Evolutionary conservation across 2,888 invertebrate genomes (phyloP).

Genomic region (Gibbula magus): DNA sequence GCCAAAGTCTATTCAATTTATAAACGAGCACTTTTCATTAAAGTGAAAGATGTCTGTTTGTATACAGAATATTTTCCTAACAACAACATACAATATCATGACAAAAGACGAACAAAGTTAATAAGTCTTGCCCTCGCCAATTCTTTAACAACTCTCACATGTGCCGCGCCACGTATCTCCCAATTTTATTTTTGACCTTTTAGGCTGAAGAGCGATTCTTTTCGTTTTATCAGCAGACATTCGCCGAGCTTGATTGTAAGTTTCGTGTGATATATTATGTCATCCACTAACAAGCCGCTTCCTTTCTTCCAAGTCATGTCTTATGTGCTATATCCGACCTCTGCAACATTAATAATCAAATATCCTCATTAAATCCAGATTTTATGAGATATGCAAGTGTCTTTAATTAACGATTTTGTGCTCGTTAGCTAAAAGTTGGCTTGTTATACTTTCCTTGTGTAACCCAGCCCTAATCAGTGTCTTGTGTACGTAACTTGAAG

Average conservation of each 20-base stretch:
- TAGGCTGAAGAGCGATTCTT: no score
- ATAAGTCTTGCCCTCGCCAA: not conserved
- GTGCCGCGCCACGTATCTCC: not conserved
- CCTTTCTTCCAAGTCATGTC: not conserved
- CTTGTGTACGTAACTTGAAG: not conserved
- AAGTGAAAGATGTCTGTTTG: no score
- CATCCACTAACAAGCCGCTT: not conserved
- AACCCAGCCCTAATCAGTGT: not conserved
- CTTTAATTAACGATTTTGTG: slow-evolving; percentile 4
- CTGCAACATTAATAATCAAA: not conserved
- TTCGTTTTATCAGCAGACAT: no score
- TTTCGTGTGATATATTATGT: not conserved
- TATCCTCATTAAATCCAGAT: slow-evolving; percentile 3
- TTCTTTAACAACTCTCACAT: not conserved
- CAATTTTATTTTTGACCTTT: no score
- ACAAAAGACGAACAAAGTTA: no score
- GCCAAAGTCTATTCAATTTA: no score
- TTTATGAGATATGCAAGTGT: slow-evolving; percentile 13
- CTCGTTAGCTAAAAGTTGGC: not conserved
- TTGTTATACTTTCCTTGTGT: no score
- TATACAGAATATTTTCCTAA: no score
- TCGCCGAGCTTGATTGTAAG: not conserved
- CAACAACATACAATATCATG: no score
- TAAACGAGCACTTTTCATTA: no score
- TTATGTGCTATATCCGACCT: not conserved